Conservation (phyloP, 2,797 vertebrate species). For the Diceros bicornis region DNA sequence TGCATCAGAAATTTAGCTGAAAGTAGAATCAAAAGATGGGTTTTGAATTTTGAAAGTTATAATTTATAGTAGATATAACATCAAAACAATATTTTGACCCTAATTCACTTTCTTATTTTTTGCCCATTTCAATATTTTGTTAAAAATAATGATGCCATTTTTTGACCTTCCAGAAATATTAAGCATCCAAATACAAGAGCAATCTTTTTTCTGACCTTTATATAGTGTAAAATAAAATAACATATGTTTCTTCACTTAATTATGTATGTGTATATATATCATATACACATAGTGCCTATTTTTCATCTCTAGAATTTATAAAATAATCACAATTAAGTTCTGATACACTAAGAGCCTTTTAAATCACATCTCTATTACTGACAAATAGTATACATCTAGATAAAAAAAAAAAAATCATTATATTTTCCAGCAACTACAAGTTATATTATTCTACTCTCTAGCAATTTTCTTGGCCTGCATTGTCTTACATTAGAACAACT, state of each 20-base stretch:
- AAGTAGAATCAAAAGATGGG: neutral
- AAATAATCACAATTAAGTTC: neutral
- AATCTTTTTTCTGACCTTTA: neutral
- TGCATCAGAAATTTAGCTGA: neutral
- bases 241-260: neutral
- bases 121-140: neutral
- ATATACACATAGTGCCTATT: neutral
- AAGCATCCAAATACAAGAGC: neutral
- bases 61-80: neutral
- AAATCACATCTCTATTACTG: neutral
- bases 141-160: neutral
- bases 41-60: slow-evolving; percentile 11
- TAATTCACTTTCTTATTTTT: neutral
- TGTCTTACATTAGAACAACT: neutral
- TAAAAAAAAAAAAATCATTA: neutral
- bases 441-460: neutral
- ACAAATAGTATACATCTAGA: neutral
- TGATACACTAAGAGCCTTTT: neutral
- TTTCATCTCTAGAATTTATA: neutral
- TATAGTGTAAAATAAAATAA: neutral
- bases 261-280: neutral
- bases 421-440: neutral
- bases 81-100: neutral
- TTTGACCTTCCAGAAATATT: neutral
- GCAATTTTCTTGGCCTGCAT: neutral